Evolutionary conservation across 2,888 invertebrate genomes (phyloP).

Genomic region (Cryptocheilus praepositus): DNA sequence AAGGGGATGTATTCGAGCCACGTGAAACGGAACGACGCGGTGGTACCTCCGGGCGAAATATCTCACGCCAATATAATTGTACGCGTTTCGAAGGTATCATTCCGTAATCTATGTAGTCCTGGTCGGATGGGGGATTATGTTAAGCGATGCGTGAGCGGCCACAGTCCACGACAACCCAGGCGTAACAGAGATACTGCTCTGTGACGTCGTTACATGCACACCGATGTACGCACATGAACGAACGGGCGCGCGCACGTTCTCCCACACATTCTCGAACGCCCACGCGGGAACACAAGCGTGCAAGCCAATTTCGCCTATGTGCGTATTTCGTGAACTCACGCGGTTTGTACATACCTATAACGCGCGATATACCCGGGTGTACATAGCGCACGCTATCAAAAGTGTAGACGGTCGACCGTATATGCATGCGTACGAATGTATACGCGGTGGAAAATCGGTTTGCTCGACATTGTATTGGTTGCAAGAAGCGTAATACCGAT

Average conservation of each 20-base stretch:
- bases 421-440: no score
- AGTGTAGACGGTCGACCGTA: no score
- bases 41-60: slow-evolving; percentile 35
- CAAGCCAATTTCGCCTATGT: no score
- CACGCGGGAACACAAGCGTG: no score
- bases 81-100: slow-evolving; percentile 62
- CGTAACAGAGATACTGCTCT: slow-evolving; percentile 72
- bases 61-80: slow-evolving; percentile 57
- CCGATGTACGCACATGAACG: slow-evolving; percentile 21
- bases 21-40: slow-evolving; percentile 2
- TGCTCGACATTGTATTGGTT: no score
- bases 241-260: not conserved
- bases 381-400: no score
- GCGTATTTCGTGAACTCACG: no score
- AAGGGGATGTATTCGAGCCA: slow-evolving; percentile 7
- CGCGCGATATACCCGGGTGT: no score
- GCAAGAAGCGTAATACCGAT: no score
- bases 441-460: no score
- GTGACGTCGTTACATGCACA: slow-evolving; percentile 63
- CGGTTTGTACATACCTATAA: no score
- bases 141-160: slow-evolving; percentile 73
- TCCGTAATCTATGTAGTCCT: slow-evolving; percentile 65
- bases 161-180: slow-evolving; percentile 70
- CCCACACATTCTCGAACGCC: not conserved
- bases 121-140: slow-evolving; percentile 68